phyloP scores from a whole-genome alignment of 2,888 invertebrate genomes.

The Nemapogon koenigi region DNA sequence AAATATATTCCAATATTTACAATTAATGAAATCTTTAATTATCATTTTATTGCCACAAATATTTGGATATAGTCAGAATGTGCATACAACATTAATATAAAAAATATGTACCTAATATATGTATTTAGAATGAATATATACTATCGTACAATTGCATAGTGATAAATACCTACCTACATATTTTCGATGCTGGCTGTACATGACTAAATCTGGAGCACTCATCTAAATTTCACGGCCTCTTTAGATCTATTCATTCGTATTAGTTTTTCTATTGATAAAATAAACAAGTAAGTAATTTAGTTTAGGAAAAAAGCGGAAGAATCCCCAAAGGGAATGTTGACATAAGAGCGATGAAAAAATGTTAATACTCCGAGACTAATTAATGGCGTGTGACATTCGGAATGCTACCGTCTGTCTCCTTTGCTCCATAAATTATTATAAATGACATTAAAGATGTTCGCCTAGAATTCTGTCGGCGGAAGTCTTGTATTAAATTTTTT shows the following conservation, averaged over 20 bases:
- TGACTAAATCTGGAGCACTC: too few species aligned
- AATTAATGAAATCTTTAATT: too few species aligned
- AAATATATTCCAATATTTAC: too few species aligned
- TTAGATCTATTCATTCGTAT: conserved; percentile 7
- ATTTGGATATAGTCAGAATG: too few species aligned
- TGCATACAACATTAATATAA: too few species aligned
- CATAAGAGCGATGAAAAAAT: conserved; percentile 11
- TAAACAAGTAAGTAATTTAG: conserved; percentile 7
- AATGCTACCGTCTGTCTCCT: conserved; percentile 36
- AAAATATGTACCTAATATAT: too few species aligned
- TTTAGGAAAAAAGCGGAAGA: conserved; percentile 10
- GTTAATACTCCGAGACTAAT: conserved; percentile 22
- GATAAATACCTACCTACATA: too few species aligned
- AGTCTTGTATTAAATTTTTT: conserved; percentile 9
- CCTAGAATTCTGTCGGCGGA: conserved; percentile 7
- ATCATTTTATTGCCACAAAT: too few species aligned
- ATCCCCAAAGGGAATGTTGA: conserved; percentile 12
- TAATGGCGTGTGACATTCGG: conserved; percentile 43
- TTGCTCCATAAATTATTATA: conserved; percentile 32
- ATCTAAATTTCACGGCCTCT: conserved; percentile 8
- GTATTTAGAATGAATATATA: too few species aligned
- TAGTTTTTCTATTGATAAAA: conserved; percentile 6
- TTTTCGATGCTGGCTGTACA: too few species aligned
- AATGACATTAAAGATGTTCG: conserved; percentile 9
- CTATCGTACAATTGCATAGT: too few species aligned